These are phyloP conservation scores for Frankliniella intonsa DNA, from an alignment of 2,888 invertebrate genomes.

Conservation along the genomic window DNA sequence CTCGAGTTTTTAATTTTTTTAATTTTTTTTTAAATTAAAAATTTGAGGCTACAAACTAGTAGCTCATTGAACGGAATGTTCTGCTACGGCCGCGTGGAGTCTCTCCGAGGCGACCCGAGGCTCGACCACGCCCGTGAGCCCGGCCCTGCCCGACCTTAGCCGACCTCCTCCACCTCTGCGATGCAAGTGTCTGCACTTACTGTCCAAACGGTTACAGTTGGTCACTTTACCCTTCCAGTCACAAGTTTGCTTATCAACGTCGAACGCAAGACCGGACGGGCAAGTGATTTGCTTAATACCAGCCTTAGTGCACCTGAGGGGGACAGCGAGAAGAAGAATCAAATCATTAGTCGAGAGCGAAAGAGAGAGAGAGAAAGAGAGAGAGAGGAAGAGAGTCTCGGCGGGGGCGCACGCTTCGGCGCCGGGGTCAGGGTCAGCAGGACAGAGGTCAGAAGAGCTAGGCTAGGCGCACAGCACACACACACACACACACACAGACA, in stretches of 20 bases:
- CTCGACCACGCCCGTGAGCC: no score
- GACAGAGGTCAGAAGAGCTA: background rate
- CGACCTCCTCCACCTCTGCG: slow-evolving; percentile 44
- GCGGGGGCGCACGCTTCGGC: no score
- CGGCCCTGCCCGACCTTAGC: background rate
- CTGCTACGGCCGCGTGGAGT: no score
- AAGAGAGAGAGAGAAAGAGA: slow-evolving; percentile 50
- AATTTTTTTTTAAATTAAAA: no score
- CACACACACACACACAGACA: background rate
- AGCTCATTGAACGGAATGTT: no score
- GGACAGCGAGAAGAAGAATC: slow-evolving; percentile 39
- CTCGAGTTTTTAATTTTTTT: no score
- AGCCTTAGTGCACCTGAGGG: slow-evolving; percentile 85
- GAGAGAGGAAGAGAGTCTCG: slow-evolving; percentile 33
- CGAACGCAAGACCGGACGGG: slow-evolving; percentile 94
- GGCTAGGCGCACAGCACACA: background rate
- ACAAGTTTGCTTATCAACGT: slow-evolving; percentile 96
- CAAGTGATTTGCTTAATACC: slow-evolving; percentile 95
- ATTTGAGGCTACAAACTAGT: no score
- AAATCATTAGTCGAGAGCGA: slow-evolving; percentile 36
- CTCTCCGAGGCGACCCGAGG: no score
- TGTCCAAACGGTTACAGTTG: slow-evolving; percentile 94
- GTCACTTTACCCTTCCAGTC: slow-evolving; percentile 98
- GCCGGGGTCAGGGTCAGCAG: no score
- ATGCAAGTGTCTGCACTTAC: slow-evolving; percentile 60